phyloP scores from a whole-genome alignment of 2,888 invertebrate genomes.

The Papilio demoleus region DNA sequence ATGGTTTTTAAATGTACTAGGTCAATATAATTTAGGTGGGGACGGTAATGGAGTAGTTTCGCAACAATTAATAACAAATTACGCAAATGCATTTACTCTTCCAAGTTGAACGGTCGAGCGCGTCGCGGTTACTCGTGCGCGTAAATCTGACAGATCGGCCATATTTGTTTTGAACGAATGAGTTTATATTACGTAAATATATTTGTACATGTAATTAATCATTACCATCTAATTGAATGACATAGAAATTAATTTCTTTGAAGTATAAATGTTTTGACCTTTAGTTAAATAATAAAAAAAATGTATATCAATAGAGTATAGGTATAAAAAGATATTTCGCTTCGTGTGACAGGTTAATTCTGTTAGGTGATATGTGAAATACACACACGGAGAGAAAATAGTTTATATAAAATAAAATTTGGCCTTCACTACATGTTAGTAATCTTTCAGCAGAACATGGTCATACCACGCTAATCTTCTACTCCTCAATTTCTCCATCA shows the following conservation, averaged over 20 bases:
- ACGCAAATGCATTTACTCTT: constrained; percentile 34
- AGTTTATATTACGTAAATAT: constrained; percentile 24
- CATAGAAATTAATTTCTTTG: constrained; percentile 4
- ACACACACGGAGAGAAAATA: no score
- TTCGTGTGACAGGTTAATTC: no score
- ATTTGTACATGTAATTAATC: constrained; percentile 11
- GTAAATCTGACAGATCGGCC: constrained; percentile 44
- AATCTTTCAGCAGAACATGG: no score
- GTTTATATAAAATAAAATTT: no score
- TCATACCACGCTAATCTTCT: no score
- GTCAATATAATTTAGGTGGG: constrained; percentile 14
- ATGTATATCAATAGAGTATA: no score
- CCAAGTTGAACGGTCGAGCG: constrained; percentile 26
- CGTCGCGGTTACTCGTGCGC: constrained; percentile 44
- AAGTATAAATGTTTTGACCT: background rate
- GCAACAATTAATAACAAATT: constrained; percentile 24
- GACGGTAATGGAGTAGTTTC: constrained; percentile 6
- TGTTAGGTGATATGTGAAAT: no score
- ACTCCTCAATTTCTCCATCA: no score
- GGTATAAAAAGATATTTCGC: no score
- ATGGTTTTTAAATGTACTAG: constrained; percentile 12
- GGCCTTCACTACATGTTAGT: no score
- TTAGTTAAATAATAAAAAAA: background rate
- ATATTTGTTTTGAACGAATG: constrained; percentile 39
- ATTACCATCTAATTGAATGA: constrained; percentile 4